Percentiles rank a stretch among this genome's conserved stretches.
Conservation (phyloP, 1,140 invertebrate genomes). For the Cephus cinctus region DNA sequence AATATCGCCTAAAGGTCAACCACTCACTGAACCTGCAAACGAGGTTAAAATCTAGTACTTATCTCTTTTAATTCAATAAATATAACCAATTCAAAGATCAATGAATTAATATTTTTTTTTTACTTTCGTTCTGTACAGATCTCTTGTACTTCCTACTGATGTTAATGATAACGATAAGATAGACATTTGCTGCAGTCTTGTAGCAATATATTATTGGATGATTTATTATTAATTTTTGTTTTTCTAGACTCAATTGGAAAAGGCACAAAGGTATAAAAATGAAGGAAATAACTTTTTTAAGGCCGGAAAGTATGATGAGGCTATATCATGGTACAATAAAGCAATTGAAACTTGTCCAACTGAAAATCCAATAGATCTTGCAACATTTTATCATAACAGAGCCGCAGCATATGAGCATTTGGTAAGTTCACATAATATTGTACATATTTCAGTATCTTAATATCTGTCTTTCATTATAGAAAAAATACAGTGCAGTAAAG, state of each 20-base stretch:
- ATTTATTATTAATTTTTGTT: too few species aligned
- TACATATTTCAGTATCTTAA: neutral
- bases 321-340: conserved; percentile 83
- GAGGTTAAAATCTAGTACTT: too few species aligned
- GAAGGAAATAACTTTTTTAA: conserved; percentile 88
- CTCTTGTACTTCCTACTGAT: too few species aligned
- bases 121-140: too few species aligned
- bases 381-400: conserved; percentile 94
- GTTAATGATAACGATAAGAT: too few species aligned
- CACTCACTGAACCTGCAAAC: conserved; percentile 18
- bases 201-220: too few species aligned
- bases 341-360: conserved; percentile 84
- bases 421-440: conserved; percentile 48
- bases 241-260: conserved; percentile 63
- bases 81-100: too few species aligned
- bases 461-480: conserved; percentile 50
- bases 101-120: conserved; percentile 15
- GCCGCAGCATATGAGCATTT: conserved; percentile 93
- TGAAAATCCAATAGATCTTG: conserved; percentile 71
- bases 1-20: too few species aligned
- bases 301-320: conserved; percentile 82
- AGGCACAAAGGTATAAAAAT: conserved; percentile 76
- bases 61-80: too few species aligned
- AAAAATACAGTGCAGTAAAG: conserved; percentile 82
- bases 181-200: too few species aligned